A percentile compares a stretch with the other conserved stretches of the same genome.
Conservation (phyloP, 2,113 vertebrate species). For the Gymnobelideus leadbeateri region DNA sequence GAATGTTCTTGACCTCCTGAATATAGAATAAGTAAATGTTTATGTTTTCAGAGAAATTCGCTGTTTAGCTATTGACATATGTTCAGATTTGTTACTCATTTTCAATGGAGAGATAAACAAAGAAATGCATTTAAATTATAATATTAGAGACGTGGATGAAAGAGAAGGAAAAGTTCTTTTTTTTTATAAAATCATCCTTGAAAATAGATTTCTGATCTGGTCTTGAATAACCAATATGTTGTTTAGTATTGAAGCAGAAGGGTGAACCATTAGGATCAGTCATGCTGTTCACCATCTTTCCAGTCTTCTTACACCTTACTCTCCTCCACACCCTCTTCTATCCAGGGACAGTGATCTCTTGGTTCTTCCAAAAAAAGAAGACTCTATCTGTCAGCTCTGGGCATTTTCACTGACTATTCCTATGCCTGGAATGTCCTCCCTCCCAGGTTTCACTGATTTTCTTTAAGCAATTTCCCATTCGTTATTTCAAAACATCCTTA, state of each 20-base stretch:
- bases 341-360: not conserved
- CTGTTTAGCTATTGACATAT: not conserved
- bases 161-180: not conserved
- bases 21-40: not conserved
- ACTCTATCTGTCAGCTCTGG: not conserved
- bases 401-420: not conserved
- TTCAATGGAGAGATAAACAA: not conserved
- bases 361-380: not conserved
- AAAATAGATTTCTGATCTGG: rapidly evolving
- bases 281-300: not conserved
- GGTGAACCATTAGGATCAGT: not conserved
- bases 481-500: not conserved
- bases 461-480: not conserved
- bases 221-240: not conserved
- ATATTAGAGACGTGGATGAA: not conserved
- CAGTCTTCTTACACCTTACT: not conserved
- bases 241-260: not conserved
- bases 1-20: not conserved
- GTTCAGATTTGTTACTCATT: not conserved
- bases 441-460: not conserved
- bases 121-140: not conserved
- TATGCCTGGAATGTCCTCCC: not conserved
- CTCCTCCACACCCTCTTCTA: not conserved
- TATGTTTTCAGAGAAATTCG: too few relatives aligned
- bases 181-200: too few relatives aligned